Conservation (phyloP, 2,113 vertebrate species). For the Ictalurus punctatus region DNA sequence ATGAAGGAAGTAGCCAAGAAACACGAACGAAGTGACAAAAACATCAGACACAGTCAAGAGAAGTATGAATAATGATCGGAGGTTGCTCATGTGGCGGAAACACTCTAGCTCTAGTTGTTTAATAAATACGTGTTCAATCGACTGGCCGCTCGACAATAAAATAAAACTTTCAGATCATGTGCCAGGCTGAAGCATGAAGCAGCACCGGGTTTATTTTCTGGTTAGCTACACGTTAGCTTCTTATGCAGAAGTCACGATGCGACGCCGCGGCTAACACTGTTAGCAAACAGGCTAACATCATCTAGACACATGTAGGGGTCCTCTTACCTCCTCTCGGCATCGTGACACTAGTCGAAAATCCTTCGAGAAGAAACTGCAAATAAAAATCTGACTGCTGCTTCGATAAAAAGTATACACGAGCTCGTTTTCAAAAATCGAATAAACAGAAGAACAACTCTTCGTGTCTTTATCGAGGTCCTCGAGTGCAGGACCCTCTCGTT, state of each 20-base stretch:
- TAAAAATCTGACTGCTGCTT: background rate
- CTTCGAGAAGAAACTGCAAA: background rate
- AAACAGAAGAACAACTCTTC: slow-evolving; percentile 2
- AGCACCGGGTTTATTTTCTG: background rate
- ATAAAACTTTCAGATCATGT: background rate
- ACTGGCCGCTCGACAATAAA: background rate
- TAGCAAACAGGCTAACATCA: background rate
- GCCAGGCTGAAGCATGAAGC: background rate
- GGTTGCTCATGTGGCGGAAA: background rate
- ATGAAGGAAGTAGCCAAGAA: background rate
- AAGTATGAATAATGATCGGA: background rate
- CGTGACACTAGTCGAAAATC: slow-evolving; percentile 19
- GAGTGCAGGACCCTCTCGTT: background rate
- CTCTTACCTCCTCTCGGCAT: slow-evolving; percentile 78
- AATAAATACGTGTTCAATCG: background rate
- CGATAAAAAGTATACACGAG: background rate
- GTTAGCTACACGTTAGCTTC: background rate
- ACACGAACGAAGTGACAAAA: background rate
- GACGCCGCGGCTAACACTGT: background rate
- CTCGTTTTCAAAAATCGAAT: no score
- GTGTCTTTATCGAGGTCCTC: background rate
- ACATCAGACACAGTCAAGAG: background rate
- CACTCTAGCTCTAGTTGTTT: background rate
- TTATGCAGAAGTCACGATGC: background rate
- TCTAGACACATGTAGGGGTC: slow-evolving; percentile 1